Conservation (phyloP, 1,140 invertebrate genomes). For the Neuroterus valhalla region DNA sequence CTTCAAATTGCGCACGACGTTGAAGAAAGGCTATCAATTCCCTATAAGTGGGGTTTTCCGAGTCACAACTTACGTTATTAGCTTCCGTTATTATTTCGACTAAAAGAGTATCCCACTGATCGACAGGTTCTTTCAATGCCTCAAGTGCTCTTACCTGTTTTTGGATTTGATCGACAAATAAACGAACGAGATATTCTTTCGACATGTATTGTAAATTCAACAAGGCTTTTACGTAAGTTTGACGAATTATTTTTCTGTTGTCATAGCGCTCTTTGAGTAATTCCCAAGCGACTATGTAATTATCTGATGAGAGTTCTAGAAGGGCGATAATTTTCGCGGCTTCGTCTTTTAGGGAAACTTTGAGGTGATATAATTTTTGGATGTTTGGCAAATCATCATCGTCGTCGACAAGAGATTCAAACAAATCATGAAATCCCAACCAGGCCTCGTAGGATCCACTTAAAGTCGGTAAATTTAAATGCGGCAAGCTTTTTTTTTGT, state of each 20-base stretch:
- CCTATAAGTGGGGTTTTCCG: background rate
- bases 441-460: constrained; percentile 52
- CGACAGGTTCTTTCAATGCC: no score
- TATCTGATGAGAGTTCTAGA: constrained; percentile 54
- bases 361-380: constrained; percentile 58
- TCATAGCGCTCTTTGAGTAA: constrained; percentile 60
- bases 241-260: constrained; percentile 57
- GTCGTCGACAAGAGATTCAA: constrained; percentile 51
- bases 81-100: constrained; percentile 43
- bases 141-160: no score
- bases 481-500: constrained; percentile 37
- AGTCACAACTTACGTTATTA: constrained; percentile 24
- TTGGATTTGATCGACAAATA: no score
- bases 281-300: no score
- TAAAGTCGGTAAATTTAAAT: constrained; percentile 54
- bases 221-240: no score
- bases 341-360: constrained; percentile 49
- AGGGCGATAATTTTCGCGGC: constrained; percentile 51
- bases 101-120: no score
- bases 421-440: no score
- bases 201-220: constrained; percentile 35
- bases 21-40: background rate
- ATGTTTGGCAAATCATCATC: constrained; percentile 42
- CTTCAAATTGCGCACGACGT: no score
- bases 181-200: constrained; percentile 32